These are phyloP conservation scores for Suncus etruscus DNA, from an alignment of 2,113 vertebrate genomes.

Conservation along the genomic window DNA sequence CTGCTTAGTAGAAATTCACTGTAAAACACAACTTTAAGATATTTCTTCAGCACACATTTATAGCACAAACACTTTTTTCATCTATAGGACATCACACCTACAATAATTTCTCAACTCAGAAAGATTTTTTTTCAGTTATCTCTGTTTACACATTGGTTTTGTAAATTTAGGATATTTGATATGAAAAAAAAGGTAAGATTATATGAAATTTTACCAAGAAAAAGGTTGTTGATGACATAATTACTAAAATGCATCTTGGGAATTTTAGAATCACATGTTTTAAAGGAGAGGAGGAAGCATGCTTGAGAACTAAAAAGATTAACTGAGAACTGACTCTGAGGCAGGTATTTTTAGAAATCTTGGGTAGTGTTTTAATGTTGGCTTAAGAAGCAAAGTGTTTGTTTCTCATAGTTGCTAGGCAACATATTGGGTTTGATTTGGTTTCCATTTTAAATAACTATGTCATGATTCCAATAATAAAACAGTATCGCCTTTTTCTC, in stretches of 20 bases:
- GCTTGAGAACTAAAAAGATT: constrained; percentile 66
- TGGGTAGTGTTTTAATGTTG: constrained; percentile 81
- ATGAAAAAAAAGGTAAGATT: constrained; percentile 13
- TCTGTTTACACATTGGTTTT: constrained; percentile 39
- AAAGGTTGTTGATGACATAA: constrained; percentile 13
- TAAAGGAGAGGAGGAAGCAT: constrained; percentile 34
- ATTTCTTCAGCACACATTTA: neutral
- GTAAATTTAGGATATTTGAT: neutral
- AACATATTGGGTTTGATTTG: constrained; percentile 77
- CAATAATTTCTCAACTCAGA: neutral
- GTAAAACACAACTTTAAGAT: neutral
- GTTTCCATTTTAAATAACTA: constrained; percentile 83
- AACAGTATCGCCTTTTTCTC: constrained; percentile 80
- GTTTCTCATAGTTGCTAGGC: constrained; percentile 84
- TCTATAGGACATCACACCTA: neutral
- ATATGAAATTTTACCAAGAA: constrained; percentile 40
- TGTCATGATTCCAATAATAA: constrained; percentile 81
- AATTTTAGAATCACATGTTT: constrained; percentile 54
- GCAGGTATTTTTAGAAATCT: constrained; percentile 78
- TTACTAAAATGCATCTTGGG: constrained; percentile 47
- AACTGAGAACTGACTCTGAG: constrained; percentile 64
- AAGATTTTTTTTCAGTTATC: constrained; percentile 19
- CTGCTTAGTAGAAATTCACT: constrained; percentile 40
- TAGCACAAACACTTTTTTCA: neutral
- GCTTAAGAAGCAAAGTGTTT: constrained; percentile 81